These are phyloP conservation scores for Tetraneura akinire DNA, from an alignment of 1,140 invertebrate genomes.

Conservation along the genomic window DNA sequence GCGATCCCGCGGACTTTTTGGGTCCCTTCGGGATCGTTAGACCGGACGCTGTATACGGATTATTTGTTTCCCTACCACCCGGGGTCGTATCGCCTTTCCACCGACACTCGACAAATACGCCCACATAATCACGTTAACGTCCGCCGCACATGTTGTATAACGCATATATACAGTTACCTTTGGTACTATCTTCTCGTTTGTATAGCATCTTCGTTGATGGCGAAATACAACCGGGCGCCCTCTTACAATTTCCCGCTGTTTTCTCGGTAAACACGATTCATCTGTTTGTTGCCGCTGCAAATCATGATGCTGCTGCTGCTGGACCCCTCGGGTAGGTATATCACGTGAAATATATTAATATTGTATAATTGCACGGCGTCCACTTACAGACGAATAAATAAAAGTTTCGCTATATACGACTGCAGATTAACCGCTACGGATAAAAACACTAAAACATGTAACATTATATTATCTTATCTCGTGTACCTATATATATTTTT, in stretches of 20 bases:
- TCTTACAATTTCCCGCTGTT: neutral
- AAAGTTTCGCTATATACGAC: neutral
- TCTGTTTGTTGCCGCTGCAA: no score
- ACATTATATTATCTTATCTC: no score
- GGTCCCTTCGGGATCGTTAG: slow-evolving; percentile 48
- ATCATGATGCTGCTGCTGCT: no score
- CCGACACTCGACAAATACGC: neutral
- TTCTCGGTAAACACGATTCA: neutral
- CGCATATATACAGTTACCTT: neutral
- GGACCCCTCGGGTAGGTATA: no score
- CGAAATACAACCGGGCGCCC: slow-evolving; percentile 16
- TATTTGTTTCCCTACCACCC: slow-evolving; percentile 31
- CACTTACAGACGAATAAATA: neutral
- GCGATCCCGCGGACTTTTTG: neutral
- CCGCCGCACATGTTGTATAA: neutral
- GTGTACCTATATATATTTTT: neutral
- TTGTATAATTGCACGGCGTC: neutral
- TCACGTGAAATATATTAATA: neutral
- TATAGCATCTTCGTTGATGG: neutral
- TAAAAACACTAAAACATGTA: neutral
- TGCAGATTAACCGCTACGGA: no score
- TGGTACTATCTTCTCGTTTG: slow-evolving; percentile 44
- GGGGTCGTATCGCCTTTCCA: no score
- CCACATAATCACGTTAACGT: slow-evolving; percentile 51
- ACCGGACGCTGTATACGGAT: slow-evolving; percentile 15